A percentile compares a stretch with the other conserved stretches of the same genome.
Conservation (phyloP, 2,888 invertebrate genomes). For the Trichacis sp. region DNA sequence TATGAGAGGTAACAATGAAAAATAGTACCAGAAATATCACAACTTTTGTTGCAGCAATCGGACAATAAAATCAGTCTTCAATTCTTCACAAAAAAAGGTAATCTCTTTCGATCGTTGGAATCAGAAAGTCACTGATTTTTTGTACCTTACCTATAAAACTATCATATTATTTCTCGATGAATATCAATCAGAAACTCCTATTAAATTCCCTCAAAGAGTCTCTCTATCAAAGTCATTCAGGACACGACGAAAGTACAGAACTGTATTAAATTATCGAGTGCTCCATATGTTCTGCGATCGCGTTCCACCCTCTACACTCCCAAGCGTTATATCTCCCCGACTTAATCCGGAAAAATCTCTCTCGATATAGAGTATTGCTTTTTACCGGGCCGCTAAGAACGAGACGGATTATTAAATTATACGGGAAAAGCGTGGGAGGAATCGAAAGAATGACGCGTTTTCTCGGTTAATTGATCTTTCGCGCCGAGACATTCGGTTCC, state of each 20-base stretch:
- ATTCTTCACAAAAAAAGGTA: too few species aligned
- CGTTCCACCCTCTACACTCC: constrained; percentile 30
- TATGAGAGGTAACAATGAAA: too few species aligned
- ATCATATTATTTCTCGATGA: too few species aligned
- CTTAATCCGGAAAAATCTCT: constrained; percentile 39
- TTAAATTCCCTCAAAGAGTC: too few species aligned
- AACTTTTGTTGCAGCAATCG: too few species aligned
- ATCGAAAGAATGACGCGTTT: not conserved
- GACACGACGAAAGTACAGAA: too few species aligned
- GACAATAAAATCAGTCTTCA: too few species aligned
- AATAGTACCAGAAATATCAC: too few species aligned
- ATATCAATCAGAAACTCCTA: too few species aligned
- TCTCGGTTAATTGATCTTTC: not conserved
- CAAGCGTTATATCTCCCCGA: constrained; percentile 33
- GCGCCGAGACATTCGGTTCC: not conserved
- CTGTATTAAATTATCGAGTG: constrained; percentile 59
- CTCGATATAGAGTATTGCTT: constrained; percentile 33
- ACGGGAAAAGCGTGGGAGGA: constrained; percentile 1
- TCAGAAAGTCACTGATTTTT: too few species aligned
- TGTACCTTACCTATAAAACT: too few species aligned
- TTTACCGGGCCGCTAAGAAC: constrained; percentile 37
- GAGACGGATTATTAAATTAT: constrained; percentile 41
- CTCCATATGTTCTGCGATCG: constrained; percentile 54
- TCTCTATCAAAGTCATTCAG: constrained; percentile 47
- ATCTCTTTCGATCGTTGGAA: too few species aligned